Conservation (phyloP, 2,797 vertebrate genomes). For the Channallabes apus region DNA sequence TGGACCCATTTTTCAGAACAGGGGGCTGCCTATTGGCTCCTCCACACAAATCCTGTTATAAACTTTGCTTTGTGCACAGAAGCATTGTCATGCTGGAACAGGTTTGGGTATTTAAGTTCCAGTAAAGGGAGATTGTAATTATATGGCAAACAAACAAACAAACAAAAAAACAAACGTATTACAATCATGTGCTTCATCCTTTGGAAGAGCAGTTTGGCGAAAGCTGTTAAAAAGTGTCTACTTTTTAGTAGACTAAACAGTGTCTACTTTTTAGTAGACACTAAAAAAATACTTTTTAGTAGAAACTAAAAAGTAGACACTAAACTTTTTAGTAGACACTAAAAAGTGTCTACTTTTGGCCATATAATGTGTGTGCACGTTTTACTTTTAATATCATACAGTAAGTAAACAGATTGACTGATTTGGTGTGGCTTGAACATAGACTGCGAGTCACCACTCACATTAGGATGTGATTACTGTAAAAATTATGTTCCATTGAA, state of each 20-base stretch:
- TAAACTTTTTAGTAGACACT: not conserved
- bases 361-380: not conserved
- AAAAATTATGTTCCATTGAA: not conserved
- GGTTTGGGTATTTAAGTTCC: not conserved
- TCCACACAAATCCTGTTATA: not conserved
- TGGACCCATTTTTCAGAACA: too few species aligned
- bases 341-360: not conserved
- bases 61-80: not conserved
- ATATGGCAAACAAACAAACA: not conserved
- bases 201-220: not conserved
- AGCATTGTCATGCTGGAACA: not conserved
- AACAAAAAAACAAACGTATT: not conserved
- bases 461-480: not conserved
- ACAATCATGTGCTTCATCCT: not conserved
- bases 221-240: not conserved
- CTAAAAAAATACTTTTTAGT: too few species aligned
- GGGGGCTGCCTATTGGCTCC: not conserved
- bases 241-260: not conserved
- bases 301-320: too few species aligned
- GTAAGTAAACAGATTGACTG: not conserved
- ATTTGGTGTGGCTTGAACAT: slow-evolving; percentile 1
- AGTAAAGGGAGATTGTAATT: not conserved
- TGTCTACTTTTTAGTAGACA: too few species aligned
- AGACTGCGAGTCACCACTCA: not conserved
- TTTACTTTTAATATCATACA: not conserved